A percentile compares a stretch with the other conserved stretches of the same genome.
Conservation (phyloP, 2,888 invertebrate species). For the Caenorhabditis becei region DNA sequence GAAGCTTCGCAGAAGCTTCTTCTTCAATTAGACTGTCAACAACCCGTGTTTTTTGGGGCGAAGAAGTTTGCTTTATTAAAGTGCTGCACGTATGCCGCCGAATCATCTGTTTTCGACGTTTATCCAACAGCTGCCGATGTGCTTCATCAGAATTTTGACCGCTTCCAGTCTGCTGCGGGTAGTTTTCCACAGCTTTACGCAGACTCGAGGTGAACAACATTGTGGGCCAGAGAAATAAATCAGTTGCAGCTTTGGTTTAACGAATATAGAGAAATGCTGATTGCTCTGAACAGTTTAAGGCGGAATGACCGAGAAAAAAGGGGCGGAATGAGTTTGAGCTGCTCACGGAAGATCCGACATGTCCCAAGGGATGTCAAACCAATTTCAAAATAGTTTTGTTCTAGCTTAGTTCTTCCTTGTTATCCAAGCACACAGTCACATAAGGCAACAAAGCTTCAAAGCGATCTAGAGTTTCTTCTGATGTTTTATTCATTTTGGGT, state of each 20-base stretch:
- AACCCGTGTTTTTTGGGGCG: slow-evolving; percentile 11
- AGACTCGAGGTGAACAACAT: slow-evolving; percentile 80
- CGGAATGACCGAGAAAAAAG: background rate
- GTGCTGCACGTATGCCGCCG: slow-evolving; percentile 71
- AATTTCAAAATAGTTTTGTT: slow-evolving; percentile 47
- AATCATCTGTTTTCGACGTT: slow-evolving; percentile 70
- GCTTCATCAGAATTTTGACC: slow-evolving; percentile 69
- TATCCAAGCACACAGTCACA: background rate
- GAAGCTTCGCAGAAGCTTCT: slow-evolving; percentile 17
- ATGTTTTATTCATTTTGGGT: background rate
- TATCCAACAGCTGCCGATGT: slow-evolving; percentile 66
- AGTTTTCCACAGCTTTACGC: slow-evolving; percentile 77
- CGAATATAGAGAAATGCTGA: too few species aligned
- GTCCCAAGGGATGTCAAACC: slow-evolving; percentile 31
- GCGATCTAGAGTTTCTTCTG: background rate
- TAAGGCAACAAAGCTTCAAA: background rate
- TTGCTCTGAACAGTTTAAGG: too few species aligned
- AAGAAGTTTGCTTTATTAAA: slow-evolving; percentile 49
- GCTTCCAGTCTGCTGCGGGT: slow-evolving; percentile 56
- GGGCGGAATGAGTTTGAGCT: slow-evolving; percentile 5
- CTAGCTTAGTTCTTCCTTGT: background rate
- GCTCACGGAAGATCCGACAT: slow-evolving; percentile 10
- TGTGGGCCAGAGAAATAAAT: background rate
- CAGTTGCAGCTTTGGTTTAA: too few species aligned
- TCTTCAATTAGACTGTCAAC: slow-evolving; percentile 15